Evolutionary conservation across 2,113 vertebrate species (phyloP).

Genomic region (Apodemus speciosus): DNA sequence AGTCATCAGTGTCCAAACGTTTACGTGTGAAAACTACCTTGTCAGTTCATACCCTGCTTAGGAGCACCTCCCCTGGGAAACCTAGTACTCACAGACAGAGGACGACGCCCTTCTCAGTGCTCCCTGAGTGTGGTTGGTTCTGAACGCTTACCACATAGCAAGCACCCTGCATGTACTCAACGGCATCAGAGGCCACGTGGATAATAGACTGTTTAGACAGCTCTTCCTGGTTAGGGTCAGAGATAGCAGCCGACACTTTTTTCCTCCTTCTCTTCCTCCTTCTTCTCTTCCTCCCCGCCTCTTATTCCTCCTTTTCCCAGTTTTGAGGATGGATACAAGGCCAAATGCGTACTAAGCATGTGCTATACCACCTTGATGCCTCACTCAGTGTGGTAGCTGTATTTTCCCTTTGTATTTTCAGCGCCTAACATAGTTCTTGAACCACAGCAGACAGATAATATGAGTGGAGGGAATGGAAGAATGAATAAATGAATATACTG

Average conservation of each 20-base stretch:
- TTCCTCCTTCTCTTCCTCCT: not conserved
- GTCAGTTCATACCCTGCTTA: not conserved
- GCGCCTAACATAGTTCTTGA: not conserved
- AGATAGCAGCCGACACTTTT: not conserved
- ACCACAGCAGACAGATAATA: not conserved
- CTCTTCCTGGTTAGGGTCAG: not conserved
- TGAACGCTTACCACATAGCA: not conserved
- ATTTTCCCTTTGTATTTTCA: not conserved
- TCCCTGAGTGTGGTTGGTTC: accelerated
- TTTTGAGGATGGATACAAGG: not conserved
- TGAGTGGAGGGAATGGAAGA: not conserved
- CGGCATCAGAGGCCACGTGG: not conserved
- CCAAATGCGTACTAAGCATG: not conserved
- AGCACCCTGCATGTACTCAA: not conserved
- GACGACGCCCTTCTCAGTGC: not conserved
- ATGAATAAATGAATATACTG: not conserved
- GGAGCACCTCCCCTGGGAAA: not conserved
- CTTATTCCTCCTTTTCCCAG: not conserved
- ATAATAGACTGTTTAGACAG: not conserved
- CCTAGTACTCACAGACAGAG: not conserved
- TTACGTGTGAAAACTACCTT: not conserved
- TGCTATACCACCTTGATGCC: not conserved
- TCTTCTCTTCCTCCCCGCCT: not conserved
- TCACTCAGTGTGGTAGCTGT: too few relatives aligned
- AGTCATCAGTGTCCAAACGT: not conserved